Evolutionary conservation across 2,113 vertebrate species (phyloP), one percentile per base, ranked within the genome.

Genomic region (Phalacrocorax brasilianus): DNA sequence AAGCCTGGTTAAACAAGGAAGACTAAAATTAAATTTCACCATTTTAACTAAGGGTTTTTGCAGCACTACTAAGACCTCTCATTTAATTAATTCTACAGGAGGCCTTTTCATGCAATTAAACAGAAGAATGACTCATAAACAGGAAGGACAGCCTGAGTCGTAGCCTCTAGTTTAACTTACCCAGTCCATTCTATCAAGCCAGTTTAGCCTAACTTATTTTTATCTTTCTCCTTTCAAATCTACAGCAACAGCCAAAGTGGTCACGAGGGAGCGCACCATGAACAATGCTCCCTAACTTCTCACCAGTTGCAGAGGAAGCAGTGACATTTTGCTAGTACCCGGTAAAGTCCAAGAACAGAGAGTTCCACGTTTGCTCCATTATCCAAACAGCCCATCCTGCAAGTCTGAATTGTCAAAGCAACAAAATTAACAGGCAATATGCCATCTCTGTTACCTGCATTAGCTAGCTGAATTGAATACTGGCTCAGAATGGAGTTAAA

Each of bases 71-170:
- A 71, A 87, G 28, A 65, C 22, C 14, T 61, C 32, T 26, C 47
- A 78, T 70, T 28, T 53, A 95, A 97, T 97, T 89, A 95, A 66
- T 95, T 93, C 73, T 62, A 70, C 96, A 95, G 89, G 35, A 95
- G 70, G 45, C 49, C 49, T 62, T 75, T 89, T 91, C 49, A 87
- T 0, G 2, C 76, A 89, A 49, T 87, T 72, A 33, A 75, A 58
- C 45, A 70, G 42, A 38, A 89, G 77, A 95, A 61, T 68, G 70
- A 95, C 80, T 92, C 86, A 91, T 16, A 66, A 68, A 93, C 83
- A 93, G 92, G 95, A 97, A 96, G 86, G 49, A 82, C 86, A 79
- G 70, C 66, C 68, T 2, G 13, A 91, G 49, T 27, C 0, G 3
- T 8, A 68, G 80, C 49, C 61, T 73, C 72, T 73, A 42, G 21